Evolutionary conservation across 2,113 vertebrate genomes (phyloP).

Genomic region (Passer montanus): DNA sequence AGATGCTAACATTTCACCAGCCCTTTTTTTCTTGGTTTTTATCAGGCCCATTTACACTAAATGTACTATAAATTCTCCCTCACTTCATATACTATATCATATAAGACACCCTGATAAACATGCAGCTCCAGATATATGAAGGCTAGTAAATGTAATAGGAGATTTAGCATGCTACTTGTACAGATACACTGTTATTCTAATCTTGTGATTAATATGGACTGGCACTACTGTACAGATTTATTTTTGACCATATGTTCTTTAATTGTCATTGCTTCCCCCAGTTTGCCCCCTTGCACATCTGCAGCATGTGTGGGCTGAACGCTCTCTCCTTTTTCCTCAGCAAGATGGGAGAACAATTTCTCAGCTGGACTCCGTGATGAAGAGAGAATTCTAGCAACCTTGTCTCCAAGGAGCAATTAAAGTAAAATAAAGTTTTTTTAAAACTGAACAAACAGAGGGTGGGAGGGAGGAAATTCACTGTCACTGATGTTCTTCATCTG

Average conservation of each 20-base stretch:
- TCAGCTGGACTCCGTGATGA: constrained; percentile 42
- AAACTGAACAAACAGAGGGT: constrained; percentile 4
- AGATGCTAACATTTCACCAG: constrained; percentile 74
- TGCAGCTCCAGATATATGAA: constrained; percentile 53
- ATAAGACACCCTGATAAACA: constrained; percentile 58
- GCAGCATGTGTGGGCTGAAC: constrained; percentile 16
- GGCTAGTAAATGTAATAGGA: constrained; percentile 53
- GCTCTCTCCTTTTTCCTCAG: constrained; percentile 19
- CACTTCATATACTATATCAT: constrained; percentile 54
- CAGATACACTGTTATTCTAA: constrained; percentile 70
- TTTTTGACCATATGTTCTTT: constrained; percentile 74
- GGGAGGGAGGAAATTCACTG: background rate
- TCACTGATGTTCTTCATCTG: constrained; percentile 27
- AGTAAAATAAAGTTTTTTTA: constrained; percentile 41
- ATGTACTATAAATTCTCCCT: constrained; percentile 62
- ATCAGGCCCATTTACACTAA: constrained; percentile 67
- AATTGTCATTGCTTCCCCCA: constrained; percentile 61
- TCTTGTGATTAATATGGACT: constrained; percentile 70
- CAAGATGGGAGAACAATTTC: constrained; percentile 47
- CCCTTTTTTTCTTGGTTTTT: constrained; percentile 58
- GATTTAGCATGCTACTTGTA: constrained; percentile 68
- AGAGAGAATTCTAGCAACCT: constrained; percentile 21
- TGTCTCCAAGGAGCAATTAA: constrained; percentile 47
- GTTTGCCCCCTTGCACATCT: constrained; percentile 63
- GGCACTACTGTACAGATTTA: constrained; percentile 80